Conservation (phyloP, 2,797 vertebrate species). For the Neomorphus geoffroyi region DNA sequence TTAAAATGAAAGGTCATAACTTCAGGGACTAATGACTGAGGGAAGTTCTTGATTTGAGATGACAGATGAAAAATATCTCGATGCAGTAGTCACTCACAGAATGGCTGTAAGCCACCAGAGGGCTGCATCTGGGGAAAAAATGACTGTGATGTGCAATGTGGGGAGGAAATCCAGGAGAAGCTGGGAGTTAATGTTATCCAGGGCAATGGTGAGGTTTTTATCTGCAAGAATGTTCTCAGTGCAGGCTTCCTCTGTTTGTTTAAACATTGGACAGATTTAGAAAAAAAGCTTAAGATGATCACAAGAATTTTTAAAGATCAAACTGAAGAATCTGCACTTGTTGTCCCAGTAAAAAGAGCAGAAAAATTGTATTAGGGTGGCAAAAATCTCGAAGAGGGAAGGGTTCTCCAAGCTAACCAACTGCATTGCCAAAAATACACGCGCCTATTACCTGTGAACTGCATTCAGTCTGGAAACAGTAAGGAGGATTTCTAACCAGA, state of each 20-base stretch:
- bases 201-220: neutral
- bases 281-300: neutral
- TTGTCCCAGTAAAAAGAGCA: neutral
- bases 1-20: neutral
- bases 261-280: neutral
- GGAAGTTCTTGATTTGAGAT: neutral
- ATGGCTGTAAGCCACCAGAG: neutral
- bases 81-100: neutral
- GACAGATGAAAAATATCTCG: neutral
- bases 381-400: neutral
- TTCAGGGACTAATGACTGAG: neutral
- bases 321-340: neutral
- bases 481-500: neutral
- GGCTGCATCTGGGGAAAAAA: neutral
- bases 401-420: neutral
- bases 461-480: neutral
- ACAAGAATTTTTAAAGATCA: neutral
- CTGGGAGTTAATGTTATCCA: neutral
- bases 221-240: neutral
- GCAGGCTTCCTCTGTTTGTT: neutral
- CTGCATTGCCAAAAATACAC: neutral
- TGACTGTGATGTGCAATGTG: neutral
- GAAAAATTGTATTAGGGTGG: neutral
- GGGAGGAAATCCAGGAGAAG: neutral
- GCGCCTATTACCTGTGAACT: accelerated